These are phyloP conservation scores for Anarrhichthys ocellatus DNA, from an alignment of 2,113 vertebrate species.

Conservation along the genomic window DNA sequence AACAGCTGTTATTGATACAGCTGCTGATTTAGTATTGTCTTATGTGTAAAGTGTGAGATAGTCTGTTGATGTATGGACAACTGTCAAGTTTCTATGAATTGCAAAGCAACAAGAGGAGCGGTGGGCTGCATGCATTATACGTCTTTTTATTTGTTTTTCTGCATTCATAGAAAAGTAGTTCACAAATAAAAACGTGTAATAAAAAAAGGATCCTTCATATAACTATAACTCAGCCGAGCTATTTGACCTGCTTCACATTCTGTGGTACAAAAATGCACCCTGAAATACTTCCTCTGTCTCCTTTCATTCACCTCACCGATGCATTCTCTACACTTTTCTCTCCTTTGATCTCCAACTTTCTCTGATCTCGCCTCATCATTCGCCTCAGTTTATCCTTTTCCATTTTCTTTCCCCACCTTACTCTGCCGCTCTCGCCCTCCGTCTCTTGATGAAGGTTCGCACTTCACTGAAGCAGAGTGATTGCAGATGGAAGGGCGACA, in stretches of 20 bases:
- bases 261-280: neutral
- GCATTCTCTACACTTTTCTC: neutral
- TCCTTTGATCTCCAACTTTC: constrained; percentile 8
- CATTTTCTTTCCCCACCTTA: constrained; percentile 13
- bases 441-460: constrained; percentile 31
- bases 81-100: neutral
- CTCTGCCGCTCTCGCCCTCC: neutral
- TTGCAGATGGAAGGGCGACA: constrained; percentile 34
- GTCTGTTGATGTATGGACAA: neutral
- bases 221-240: neutral
- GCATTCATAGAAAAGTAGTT: neutral
- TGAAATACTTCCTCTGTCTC: neutral
- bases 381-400: constrained; percentile 10
- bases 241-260: neutral
- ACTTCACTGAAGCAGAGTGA: constrained; percentile 29
- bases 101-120: neutral
- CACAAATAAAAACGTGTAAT: neutral
- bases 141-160: neutral
- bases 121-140: neutral
- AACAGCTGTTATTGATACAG: neutral
- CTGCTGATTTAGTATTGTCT: neutral
- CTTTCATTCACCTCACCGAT: neutral
- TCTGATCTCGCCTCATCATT: constrained; percentile 4
- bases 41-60: neutral
- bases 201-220: neutral